Base-by-base conservation (phyloP, 2,888 invertebrate species). In the Mesoligia furuncula region DNA sequence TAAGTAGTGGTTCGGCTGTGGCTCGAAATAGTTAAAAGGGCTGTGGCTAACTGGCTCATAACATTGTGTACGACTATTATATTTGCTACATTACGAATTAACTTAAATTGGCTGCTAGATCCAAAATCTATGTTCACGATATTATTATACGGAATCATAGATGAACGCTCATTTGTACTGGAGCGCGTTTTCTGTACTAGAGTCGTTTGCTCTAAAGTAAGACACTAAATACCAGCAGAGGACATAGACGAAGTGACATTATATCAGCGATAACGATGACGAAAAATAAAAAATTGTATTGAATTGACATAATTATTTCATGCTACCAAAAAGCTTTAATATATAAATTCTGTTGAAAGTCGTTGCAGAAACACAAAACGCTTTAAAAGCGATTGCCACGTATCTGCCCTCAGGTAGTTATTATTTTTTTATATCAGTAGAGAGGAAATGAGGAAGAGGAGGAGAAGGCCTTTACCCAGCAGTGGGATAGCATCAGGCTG, bases 1-100 rank as follows among this genome's bases (percentile, higher is more conserved):
- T 61, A 61, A 77, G 61, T 67, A n/a, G 51, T 61, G 51, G 61
- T 61, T 51, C 31, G n/a, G 42, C 4, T 78, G 24, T 31, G 27
- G 65, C 36, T 36, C 36, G 36, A 6, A 36, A 36, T 6, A 36
- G 36, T 36, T 36, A 36, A 36, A 36, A 36, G 36, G 36, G 36
- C 36, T 36, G 36, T 36, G 36, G 36, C 36, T 36, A 6, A 36
- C 36, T 36, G 36, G 36, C 9, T n/a, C 24, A 36, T 27, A 24
- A 65, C 9, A 59, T 39, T 27, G 54, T 45, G 17, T 68, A 20
- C 20, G 20, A 8, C 31, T 48, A n/a, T 13, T 17, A 17, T 17
- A 48, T 45, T 31, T 51, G 6, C 48, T 59, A 8, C 20, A 11
- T n/a, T 66, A 4, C 17, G 17, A 24, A 24, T 9, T 27, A 61